Base-by-base conservation (phyloP, 2,113 vertebrate species). In the Labeo rohita region DNA sequence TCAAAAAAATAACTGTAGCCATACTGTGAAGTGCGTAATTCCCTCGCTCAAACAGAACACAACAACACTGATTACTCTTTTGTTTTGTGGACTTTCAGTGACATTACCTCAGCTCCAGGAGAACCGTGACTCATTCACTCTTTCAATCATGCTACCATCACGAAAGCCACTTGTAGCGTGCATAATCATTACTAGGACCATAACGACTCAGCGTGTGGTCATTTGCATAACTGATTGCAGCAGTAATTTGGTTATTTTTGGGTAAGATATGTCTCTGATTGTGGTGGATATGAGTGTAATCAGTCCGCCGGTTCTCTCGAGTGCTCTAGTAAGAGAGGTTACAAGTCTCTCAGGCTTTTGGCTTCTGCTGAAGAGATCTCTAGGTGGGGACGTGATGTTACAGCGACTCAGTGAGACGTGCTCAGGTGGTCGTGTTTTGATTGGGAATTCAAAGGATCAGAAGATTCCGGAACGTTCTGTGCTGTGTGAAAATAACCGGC, bases 151-250 rank as follows among this genome's bases (percentile, higher is more conserved):
- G 86, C 73, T 72, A 88, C 54, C 86, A 87, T 47, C 54, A 54
- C 21, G 39, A 89, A 73, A 72, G 84, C 45, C 72, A 76, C 86
- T 88, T 68, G 56, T 87, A 91, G 21, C 79, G 28, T 70, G 23
- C 80, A 73, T 80, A 90, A 89, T 84, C 84, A 70, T 88, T 65
- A 90, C 92, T 89, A 87, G 73, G 78, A 45, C 85, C 83, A 50
- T 85, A 89, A 90, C 85, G 90, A 90, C 39, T 72, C 85, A 54
- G 88, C 88, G 83, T 90, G 88, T 74, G 79, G 68, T 86, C 85
- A 90, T 93, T 91, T 93, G 86, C 88, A 90, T 91, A 87, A 90
- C 90, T 89, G 88, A 91, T 92, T 90, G 85, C 81, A 23, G 70
- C 81, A 85, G 65, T 89, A 91, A 91, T 91, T 88, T 36, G 28